Percentiles rank a stretch among this genome's conserved stretches.
These are phyloP conservation scores for Pinctada fucata DNA, from an alignment of 2,888 invertebrate genomes.

Conservation along the genomic window DNA sequence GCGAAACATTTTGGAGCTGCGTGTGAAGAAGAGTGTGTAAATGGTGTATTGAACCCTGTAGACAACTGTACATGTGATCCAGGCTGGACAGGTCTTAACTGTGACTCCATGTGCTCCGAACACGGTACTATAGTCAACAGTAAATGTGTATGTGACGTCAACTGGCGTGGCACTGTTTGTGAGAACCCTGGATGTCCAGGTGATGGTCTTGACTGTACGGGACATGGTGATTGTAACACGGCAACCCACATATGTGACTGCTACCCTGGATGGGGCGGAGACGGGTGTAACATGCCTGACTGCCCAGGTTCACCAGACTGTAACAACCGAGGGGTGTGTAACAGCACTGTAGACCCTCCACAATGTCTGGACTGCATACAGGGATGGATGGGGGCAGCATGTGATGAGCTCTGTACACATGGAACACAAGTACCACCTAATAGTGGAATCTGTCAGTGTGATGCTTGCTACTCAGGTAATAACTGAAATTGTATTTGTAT, in stretches of 20 bases:
- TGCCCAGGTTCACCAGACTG: constrained; percentile 66
- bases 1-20: constrained; percentile 57
- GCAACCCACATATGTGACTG: constrained; percentile 60
- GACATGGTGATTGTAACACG: constrained; percentile 62
- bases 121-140: constrained; percentile 55
- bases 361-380: constrained; percentile 50
- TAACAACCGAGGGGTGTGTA: constrained; percentile 56
- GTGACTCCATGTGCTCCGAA: constrained; percentile 60
- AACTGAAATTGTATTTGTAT: not conserved
- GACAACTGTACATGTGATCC: constrained; percentile 59
- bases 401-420: constrained; percentile 57
- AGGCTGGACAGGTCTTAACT: constrained; percentile 62
- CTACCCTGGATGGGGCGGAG: constrained; percentile 62
- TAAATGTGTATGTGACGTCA: constrained; percentile 57
- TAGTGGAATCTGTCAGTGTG: constrained; percentile 56
- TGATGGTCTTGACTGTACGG: constrained; percentile 53
- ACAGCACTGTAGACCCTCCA: constrained; percentile 50
- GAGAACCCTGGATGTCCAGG: constrained; percentile 66
- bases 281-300: constrained; percentile 60
- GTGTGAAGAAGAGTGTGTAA: constrained; percentile 56
- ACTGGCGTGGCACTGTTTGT: constrained; percentile 64
- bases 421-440: constrained; percentile 56
- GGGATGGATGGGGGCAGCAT: constrained; percentile 62
- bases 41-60: constrained; percentile 55
- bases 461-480: constrained; percentile 52